phyloP scores from a whole-genome alignment of 2,113 vertebrate species.

The Mormoops blainvillei region DNA sequence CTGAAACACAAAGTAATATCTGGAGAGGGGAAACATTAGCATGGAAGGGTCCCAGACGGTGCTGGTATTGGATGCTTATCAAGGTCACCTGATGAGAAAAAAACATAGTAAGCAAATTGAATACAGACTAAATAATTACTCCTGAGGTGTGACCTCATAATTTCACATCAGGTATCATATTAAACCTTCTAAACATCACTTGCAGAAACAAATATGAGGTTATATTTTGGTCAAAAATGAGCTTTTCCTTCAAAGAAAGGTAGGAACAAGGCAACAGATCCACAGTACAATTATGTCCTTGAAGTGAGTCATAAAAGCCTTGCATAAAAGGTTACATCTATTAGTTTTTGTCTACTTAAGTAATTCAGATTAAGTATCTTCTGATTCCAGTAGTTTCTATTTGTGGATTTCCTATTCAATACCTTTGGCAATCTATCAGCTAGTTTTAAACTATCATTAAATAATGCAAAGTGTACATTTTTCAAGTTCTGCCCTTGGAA shows the following conservation, averaged over 20 bases:
- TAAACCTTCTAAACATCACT: not conserved
- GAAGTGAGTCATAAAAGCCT: not conserved
- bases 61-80: not conserved
- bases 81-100: not conserved
- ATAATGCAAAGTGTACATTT: not conserved
- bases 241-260: not conserved
- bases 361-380: not conserved
- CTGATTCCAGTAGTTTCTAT: not conserved
- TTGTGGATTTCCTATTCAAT: not conserved
- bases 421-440: not conserved
- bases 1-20: not conserved
- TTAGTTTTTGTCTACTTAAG: not conserved
- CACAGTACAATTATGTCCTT: not conserved
- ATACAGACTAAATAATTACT: not conserved
- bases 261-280: not conserved
- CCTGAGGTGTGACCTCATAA: not conserved
- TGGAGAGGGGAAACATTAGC: not conserved
- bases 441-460: slow-evolving; percentile 6
- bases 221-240: not conserved
- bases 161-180: not conserved
- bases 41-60: not conserved
- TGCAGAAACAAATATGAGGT: not conserved
- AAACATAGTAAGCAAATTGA: not conserved
- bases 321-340: not conserved
- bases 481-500: not conserved